These are phyloP conservation scores for Heterodera schachtii DNA, from an alignment of 1,140 invertebrate genomes.

Conservation along the genomic window DNA sequence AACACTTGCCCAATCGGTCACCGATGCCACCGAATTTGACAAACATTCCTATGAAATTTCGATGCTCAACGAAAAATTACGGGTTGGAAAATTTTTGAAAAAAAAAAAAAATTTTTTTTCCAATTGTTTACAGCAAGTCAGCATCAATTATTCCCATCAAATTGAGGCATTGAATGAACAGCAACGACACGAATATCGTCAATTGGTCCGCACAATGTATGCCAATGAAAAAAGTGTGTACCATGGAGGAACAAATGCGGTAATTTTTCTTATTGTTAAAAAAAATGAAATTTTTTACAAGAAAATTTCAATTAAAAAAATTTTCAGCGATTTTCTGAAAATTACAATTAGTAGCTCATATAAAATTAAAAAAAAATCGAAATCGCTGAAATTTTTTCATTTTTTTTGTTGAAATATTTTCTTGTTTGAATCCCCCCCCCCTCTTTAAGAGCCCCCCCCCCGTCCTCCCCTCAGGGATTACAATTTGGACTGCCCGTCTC, in stretches of 20 bases:
- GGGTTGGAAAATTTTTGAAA: neutral
- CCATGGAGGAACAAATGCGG: neutral
- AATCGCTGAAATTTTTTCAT: no score
- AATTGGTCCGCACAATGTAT: constrained; percentile 27
- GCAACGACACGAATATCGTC: constrained; percentile 37
- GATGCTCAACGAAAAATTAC: constrained; percentile 15
- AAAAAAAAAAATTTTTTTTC: neutral
- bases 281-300: no score
- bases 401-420: no score
- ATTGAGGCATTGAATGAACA: constrained; percentile 45
- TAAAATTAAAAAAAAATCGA: no score
- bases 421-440: no score
- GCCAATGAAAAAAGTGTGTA: neutral
- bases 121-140: constrained; percentile 42
- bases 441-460: no score
- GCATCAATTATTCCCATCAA: constrained; percentile 48
- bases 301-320: no score
- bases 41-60: constrained; percentile 10
- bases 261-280: neutral
- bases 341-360: no score
- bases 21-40: neutral
- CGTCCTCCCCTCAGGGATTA: no score
- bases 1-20: neutral
- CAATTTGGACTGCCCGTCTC: no score
- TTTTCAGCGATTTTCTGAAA: no score